Conservation (phyloP, 2,797 vertebrate species). For the Oreonectes daqikongensis region DNA sequence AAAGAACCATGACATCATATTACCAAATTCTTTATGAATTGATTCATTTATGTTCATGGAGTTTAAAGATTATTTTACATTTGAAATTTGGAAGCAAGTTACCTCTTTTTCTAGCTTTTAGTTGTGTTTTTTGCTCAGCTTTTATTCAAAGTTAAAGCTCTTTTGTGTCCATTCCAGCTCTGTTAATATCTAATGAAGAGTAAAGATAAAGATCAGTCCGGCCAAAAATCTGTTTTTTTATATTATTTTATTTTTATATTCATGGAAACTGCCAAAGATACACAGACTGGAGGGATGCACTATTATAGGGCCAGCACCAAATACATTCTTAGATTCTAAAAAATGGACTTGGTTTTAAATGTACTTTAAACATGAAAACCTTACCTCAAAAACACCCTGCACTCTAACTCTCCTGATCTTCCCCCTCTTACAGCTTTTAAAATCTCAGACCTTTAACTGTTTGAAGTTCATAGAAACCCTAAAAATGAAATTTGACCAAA, state of each 20-base stretch:
- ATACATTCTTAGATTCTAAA: conserved; percentile 5
- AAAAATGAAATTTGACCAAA: conserved; percentile 25
- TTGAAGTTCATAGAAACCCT: conserved; percentile 13
- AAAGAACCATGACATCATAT: too few relatives aligned
- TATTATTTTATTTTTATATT: too few relatives aligned
- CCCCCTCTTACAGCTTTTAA: conserved; percentile 15
- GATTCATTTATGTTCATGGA: too few relatives aligned
- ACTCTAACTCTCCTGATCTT: background rate
- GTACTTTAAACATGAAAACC: conserved; percentile 1
- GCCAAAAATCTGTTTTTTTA: background rate
- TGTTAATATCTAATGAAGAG: background rate
- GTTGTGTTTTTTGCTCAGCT: too few relatives aligned
- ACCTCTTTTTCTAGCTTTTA: too few relatives aligned
- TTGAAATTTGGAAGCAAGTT: too few relatives aligned
- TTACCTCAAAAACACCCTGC: background rate
- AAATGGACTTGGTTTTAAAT: conserved; percentile 3
- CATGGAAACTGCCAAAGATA: background rate
- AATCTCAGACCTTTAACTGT: background rate
- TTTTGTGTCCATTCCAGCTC: too few relatives aligned
- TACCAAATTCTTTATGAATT: too few relatives aligned
- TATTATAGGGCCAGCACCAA: background rate
- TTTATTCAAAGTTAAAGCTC: too few relatives aligned
- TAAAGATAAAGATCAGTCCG: background rate
- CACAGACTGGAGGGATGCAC: background rate
- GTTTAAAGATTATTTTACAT: too few relatives aligned